These are phyloP conservation scores for Psettodes erumei DNA, from an alignment of 2,113 vertebrate genomes.

Conservation along the genomic window DNA sequence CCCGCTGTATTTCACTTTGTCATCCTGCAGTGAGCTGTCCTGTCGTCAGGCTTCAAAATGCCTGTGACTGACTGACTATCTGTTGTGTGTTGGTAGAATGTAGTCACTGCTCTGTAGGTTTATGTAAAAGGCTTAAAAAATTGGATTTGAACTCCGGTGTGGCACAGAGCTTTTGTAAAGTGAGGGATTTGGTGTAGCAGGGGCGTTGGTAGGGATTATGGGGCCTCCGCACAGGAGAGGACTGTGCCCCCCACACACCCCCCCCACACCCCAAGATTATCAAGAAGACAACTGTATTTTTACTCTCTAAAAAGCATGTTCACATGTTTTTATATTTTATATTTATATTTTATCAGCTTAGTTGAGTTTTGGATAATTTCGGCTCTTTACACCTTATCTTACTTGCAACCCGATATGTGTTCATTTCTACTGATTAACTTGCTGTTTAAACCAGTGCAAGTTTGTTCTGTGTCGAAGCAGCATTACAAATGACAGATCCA, in stretches of 20 bases:
- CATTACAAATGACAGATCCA: conserved; percentile 22
- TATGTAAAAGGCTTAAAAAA: conserved; percentile 18
- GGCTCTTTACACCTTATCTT: neutral
- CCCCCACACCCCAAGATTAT: no score
- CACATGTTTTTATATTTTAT: no score
- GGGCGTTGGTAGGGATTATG: neutral
- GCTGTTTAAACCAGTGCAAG: neutral
- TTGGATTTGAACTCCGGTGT: conserved; percentile 2
- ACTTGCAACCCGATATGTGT: no score
- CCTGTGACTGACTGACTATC: conserved; percentile 12
- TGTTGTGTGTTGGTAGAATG: conserved; percentile 28
- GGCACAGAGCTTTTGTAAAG: neutral
- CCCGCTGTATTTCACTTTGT: conserved; percentile 51
- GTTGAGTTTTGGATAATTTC: neutral
- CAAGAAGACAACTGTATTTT: no score
- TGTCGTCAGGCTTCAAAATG: conserved; percentile 20
- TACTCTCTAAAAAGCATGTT: no score
- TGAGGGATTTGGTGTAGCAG: conserved; percentile 3
- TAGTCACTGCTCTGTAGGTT: conserved; percentile 14
- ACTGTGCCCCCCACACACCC: neutral
- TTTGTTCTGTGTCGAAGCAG: neutral
- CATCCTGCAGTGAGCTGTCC: conserved; percentile 51
- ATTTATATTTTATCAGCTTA: neutral
- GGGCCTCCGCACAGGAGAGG: neutral
- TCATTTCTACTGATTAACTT: neutral